phyloP scores from a whole-genome alignment of 2,113 vertebrate species.

The Zosterops borbonicus region DNA sequence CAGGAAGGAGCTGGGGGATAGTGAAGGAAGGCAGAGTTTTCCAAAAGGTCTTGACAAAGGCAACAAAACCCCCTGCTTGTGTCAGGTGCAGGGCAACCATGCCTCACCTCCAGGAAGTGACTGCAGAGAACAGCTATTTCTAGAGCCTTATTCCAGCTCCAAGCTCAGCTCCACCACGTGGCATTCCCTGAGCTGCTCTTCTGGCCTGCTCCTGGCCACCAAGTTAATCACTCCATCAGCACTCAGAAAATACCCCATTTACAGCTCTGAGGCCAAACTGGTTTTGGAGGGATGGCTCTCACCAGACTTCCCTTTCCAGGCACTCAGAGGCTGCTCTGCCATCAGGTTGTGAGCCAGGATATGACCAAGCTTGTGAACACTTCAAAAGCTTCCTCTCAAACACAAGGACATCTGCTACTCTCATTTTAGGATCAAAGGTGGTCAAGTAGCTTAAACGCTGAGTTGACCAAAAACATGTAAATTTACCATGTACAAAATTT shows the following conservation, averaged over 20 bases:
- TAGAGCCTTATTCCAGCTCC: not conserved
- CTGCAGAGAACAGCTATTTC: not conserved
- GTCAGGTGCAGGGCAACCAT: not conserved
- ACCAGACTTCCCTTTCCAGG: not conserved
- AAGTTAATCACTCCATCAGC: not conserved
- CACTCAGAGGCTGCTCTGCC: not conserved
- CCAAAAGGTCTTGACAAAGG: not conserved
- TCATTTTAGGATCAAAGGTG: not conserved
- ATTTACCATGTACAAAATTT: not conserved
- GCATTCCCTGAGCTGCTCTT: not conserved
- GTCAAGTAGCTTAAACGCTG: not conserved
- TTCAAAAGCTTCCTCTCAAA: constrained; percentile 2
- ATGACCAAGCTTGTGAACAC: not conserved
- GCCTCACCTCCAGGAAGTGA: not conserved
- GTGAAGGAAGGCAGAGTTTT: not conserved
- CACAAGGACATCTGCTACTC: constrained; percentile 1
- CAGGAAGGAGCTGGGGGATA: not conserved
- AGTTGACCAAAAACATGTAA: not conserved
- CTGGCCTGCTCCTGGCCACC: not conserved
- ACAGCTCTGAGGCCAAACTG: not conserved
- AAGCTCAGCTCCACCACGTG: not conserved
- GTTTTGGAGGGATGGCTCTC: not conserved
- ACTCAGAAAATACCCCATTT: not conserved
- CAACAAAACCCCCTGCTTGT: not conserved
- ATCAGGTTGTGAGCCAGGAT: not conserved